Percentiles rank a stretch among this genome's conserved stretches.
These are phyloP conservation scores for Glandiceps talaboti DNA, from an alignment of 53 echinoderm and acorn worm genomes.

Conservation along the genomic window DNA sequence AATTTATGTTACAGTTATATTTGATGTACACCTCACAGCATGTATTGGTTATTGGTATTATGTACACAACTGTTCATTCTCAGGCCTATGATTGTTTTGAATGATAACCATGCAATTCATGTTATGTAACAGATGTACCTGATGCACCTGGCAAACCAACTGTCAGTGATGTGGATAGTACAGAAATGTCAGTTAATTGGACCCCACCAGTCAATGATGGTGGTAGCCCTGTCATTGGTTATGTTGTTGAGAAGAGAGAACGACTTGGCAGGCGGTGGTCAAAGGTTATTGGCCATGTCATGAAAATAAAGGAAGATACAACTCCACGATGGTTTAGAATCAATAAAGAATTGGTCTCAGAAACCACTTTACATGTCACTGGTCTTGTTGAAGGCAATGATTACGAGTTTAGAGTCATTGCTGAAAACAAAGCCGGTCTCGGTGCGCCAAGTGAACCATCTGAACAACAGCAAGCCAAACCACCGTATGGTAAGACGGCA, in stretches of 20 bases:
- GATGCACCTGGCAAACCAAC: neutral
- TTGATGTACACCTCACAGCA: too few species aligned
- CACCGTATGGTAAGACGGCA: neutral
- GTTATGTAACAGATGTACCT: neutral
- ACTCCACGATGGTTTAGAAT: neutral
- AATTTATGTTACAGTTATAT: too few species aligned
- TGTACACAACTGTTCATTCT: too few species aligned
- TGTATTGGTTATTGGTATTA: too few species aligned
- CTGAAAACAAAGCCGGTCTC: neutral
- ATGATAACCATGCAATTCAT: neutral
- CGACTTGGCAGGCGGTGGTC: conserved; percentile 59
- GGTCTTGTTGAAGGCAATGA: neutral
- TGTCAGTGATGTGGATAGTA: neutral
- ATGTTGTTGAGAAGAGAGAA: conserved; percentile 26
- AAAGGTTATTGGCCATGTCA: neutral
- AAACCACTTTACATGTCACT: neutral
- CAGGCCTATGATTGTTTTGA: too few species aligned
- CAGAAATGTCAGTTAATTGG: neutral
- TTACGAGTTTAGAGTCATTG: neutral
- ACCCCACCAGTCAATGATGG: neutral
- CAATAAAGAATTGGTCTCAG: neutral
- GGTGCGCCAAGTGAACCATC: neutral
- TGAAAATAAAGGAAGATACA: neutral
- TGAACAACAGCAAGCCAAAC: neutral
- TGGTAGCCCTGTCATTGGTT: neutral